A percentile compares a stretch with the other conserved stretches of the same genome.
Evolutionary conservation across 1,140 invertebrate genomes (phyloP).

Genomic region (Laupala kohalensis): DNA sequence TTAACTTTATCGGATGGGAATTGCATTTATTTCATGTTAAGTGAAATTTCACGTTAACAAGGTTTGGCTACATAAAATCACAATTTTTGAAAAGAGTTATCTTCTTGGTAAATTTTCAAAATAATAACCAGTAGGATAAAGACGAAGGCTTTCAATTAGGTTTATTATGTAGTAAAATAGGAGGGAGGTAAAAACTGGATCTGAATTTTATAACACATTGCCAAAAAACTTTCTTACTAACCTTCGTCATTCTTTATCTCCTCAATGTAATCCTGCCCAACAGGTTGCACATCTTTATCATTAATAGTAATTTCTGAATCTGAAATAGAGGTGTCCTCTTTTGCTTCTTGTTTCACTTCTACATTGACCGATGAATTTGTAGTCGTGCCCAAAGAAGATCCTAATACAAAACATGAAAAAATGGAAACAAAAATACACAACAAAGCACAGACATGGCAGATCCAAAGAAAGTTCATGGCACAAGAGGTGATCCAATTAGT

Average conservation of each 20-base stretch:
- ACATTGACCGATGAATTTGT: background rate
- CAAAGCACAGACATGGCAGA: background rate
- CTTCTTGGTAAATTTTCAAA: too few relatives aligned
- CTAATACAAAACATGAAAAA: background rate
- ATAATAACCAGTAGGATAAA: too few relatives aligned
- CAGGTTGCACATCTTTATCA: constrained; percentile 83
- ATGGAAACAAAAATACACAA: background rate
- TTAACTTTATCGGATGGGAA: too few relatives aligned
- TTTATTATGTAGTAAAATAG: too few relatives aligned
- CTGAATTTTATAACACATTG: too few relatives aligned
- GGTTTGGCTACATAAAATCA: too few relatives aligned
- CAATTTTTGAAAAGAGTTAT: too few relatives aligned
- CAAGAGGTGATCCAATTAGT: background rate
- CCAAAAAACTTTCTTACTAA: constrained; percentile 33
- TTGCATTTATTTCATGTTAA: too few relatives aligned
- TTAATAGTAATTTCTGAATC: constrained; percentile 24
- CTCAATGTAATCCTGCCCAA: constrained; percentile 96
- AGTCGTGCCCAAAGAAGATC: background rate
- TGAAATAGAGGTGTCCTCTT: constrained; percentile 42
- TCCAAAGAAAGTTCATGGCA: background rate
- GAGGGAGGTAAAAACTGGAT: too few relatives aligned
- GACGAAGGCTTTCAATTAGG: too few relatives aligned
- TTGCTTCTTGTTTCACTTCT: constrained; percentile 17
- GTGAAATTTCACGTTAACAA: too few relatives aligned
- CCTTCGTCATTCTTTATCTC: constrained; percentile 91